Evolutionary conservation across 2,888 invertebrate genomes (phyloP).

Genomic region (Stenchaetothrips biformis): DNA sequence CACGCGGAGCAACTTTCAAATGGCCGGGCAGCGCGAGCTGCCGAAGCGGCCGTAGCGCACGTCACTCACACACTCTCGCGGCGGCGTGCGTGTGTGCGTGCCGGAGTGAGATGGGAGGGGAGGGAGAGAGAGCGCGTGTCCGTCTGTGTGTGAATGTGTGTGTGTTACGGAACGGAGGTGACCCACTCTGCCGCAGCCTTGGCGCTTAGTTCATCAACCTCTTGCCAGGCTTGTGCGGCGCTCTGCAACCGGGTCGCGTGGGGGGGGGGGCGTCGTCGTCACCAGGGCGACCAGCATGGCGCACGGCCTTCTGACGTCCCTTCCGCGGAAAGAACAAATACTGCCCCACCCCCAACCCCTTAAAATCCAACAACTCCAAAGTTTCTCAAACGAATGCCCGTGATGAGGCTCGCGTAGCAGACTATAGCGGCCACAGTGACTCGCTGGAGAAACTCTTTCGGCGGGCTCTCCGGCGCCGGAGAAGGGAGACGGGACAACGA

Average conservation of each 20-base stretch:
- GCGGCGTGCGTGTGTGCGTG: neutral
- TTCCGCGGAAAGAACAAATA: no score
- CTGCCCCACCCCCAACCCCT: no score
- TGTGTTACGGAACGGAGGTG: neutral
- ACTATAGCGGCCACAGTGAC: neutral
- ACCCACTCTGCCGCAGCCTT: slow-evolving; percentile 10
- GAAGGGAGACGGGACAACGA: neutral
- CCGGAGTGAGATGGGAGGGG: no score
- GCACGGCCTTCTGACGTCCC: no score
- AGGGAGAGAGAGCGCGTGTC: neutral
- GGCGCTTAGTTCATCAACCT: neutral
- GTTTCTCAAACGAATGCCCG: neutral
- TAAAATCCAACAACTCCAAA: no score
- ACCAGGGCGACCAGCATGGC: no score
- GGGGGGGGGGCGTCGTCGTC: no score
- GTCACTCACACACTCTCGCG: neutral
- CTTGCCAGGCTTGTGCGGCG: no score
- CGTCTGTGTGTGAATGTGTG: neutral
- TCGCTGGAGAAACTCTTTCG: neutral
- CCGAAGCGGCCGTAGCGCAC: neutral
- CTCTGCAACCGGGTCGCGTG: no score
- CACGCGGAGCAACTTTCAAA: slow-evolving; percentile 12
- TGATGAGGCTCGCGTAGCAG: neutral
- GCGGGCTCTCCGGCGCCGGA: no score
- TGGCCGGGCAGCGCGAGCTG: neutral